A percentile compares a stretch with the other conserved stretches of the same genome.
Conservation (phyloP, 2,797 vertebrate species). For the Tragelaphus oryx region DNA sequence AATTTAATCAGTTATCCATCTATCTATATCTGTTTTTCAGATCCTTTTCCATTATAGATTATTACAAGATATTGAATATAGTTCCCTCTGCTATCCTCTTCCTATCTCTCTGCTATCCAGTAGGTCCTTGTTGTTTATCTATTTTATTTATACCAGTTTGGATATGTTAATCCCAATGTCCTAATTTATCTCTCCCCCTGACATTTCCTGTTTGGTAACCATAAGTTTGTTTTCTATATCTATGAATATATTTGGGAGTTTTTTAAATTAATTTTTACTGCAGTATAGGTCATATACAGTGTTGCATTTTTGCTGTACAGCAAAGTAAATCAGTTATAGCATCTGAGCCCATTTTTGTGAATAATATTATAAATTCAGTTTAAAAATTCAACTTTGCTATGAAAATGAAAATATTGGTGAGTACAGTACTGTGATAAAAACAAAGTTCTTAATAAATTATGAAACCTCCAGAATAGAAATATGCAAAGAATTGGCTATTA, state of each 20-base stretch:
- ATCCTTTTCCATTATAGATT: background rate
- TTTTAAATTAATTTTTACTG: background rate
- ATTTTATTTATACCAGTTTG: background rate
- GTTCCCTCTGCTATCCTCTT: background rate
- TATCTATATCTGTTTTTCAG: background rate
- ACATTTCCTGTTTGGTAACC: background rate
- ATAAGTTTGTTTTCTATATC: background rate
- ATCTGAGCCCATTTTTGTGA: background rate
- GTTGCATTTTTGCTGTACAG: background rate
- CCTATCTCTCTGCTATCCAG: background rate
- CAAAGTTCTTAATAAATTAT: background rate
- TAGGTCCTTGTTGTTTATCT: background rate
- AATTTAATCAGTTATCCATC: background rate
- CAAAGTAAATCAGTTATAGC: background rate
- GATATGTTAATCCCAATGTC: background rate
- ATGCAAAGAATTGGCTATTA: background rate
- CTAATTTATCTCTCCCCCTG: background rate
- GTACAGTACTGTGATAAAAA: background rate
- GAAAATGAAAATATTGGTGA: background rate
- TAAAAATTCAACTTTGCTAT: background rate
- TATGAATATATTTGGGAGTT: background rate
- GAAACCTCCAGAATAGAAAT: background rate
- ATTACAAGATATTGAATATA: background rate
- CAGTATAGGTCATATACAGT: background rate
- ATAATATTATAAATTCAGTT: background rate